A percentile compares a stretch with the other conserved stretches of the same genome.
These are phyloP conservation scores for Oscheius sp. DNA, from an alignment of 1,140 invertebrate species.

Conservation along the genomic window DNA sequence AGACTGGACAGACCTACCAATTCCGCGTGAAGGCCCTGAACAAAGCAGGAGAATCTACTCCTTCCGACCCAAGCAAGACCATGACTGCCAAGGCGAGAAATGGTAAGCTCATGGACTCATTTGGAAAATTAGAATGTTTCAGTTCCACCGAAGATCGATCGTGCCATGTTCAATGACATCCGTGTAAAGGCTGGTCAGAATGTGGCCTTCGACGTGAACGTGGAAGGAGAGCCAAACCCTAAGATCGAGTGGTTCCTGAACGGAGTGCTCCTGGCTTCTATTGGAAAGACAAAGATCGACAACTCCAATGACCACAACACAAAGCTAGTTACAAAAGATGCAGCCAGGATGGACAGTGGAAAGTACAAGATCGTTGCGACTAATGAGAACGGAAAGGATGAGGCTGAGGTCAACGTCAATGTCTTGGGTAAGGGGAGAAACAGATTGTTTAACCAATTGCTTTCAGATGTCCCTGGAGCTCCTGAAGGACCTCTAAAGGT, in stretches of 20 bases:
- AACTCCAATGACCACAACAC: constrained; percentile 59
- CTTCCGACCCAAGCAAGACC: constrained; percentile 82
- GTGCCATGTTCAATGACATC: constrained; percentile 79
- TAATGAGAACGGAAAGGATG: constrained; percentile 88
- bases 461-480: constrained; percentile 67
- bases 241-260: constrained; percentile 77
- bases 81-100: constrained; percentile 88
- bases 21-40: constrained; percentile 88
- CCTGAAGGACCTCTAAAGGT: constrained; percentile 65
- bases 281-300: constrained; percentile 58
- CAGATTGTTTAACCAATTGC: constrained; percentile 5
- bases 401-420: constrained; percentile 84
- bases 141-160: constrained; percentile 89
- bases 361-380: constrained; percentile 84
- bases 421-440: constrained; percentile 71
- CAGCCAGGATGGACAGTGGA: constrained; percentile 71
- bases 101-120: constrained; percentile 69
- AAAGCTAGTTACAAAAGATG: constrained; percentile 68
- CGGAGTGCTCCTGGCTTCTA: constrained; percentile 45
- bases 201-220: constrained; percentile 88
- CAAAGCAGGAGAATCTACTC: constrained; percentile 84
- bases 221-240: constrained; percentile 83
- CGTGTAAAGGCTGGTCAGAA: constrained; percentile 82
- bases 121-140: constrained; percentile 27
- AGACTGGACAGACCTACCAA: constrained; percentile 84